phyloP scores from a whole-genome alignment of 2,113 vertebrate species.

The Galemys pyrenaicus region DNA sequence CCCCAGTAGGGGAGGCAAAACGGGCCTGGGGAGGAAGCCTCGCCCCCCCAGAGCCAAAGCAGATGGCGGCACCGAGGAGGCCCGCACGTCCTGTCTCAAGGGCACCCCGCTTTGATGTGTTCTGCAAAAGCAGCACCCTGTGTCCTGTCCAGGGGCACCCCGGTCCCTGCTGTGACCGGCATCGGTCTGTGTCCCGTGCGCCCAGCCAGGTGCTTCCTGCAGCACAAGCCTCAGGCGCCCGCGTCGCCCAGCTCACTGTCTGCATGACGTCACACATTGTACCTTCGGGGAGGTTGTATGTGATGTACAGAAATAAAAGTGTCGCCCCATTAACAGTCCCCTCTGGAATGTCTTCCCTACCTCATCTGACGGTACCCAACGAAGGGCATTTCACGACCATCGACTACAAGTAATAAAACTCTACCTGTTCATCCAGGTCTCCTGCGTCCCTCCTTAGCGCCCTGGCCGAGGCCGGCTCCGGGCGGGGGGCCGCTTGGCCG shows the following conservation, averaged over 20 bases:
- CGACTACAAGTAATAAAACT: constrained; percentile 30
- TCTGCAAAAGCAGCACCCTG: constrained; percentile 78
- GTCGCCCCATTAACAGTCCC: constrained; percentile 81
- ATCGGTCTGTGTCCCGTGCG: constrained; percentile 84
- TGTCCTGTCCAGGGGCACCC: constrained; percentile 77
- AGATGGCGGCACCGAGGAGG: constrained; percentile 71
- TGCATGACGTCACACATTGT: constrained; percentile 90
- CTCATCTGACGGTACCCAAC: constrained; percentile 67
- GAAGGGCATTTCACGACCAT: constrained; percentile 60
- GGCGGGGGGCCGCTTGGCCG: background rate
- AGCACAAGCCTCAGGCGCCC: constrained; percentile 88
- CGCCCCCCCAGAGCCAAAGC: constrained; percentile 80
- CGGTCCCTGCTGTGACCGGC: constrained; percentile 30
- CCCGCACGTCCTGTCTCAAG: constrained; percentile 51
- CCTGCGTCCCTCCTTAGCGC: background rate
- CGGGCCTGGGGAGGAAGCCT: constrained; percentile 46
- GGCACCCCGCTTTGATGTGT: constrained; percentile 81
- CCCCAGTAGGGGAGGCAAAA: constrained; percentile 54
- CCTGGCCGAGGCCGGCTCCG: background rate
- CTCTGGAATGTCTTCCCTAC: constrained; percentile 79
- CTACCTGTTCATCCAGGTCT: background rate
- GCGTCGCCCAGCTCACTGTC: constrained; percentile 86
- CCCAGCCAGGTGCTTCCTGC: constrained; percentile 81
- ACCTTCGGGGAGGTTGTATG: constrained; percentile 87
- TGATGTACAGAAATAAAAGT: constrained; percentile 91